phyloP scores from a whole-genome alignment of 2,888 invertebrate genomes.

The Drosophila infuscata region DNA sequence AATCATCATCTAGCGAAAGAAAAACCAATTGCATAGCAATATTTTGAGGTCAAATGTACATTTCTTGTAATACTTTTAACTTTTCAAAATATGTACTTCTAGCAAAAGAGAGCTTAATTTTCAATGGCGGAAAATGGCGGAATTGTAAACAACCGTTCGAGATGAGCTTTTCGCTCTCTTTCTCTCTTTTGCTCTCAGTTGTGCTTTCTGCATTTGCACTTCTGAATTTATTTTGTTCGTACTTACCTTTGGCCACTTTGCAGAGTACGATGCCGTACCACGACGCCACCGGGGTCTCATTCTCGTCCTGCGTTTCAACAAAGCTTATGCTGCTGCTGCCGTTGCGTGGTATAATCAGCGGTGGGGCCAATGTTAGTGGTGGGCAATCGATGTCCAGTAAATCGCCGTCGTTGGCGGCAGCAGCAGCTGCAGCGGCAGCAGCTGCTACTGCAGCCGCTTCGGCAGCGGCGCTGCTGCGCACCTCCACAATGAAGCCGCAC shows the following conservation, averaged over 20 bases:
- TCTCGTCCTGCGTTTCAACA: slow-evolving; percentile 82
- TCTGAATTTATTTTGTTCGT: slow-evolving; percentile 6
- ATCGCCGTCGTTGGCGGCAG: slow-evolving; percentile 59
- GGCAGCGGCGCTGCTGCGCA: slow-evolving; percentile 85
- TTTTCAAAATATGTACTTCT: neutral
- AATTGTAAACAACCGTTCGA: neutral
- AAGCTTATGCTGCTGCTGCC: slow-evolving; percentile 70
- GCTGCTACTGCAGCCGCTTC: slow-evolving; percentile 79
- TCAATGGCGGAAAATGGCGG: neutral
- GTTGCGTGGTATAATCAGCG: slow-evolving; percentile 65
- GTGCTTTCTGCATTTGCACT: neutral
- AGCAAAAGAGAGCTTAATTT: neutral
- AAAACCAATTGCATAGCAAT: slow-evolving; percentile 29
- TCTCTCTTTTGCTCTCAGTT: neutral
- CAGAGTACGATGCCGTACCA: slow-evolving; percentile 90
- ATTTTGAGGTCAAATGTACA: slow-evolving; percentile 46
- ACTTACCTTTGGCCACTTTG: slow-evolving; percentile 89
- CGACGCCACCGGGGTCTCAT: slow-evolving; percentile 82
- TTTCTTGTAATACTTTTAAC: neutral
- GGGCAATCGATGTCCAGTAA: slow-evolving; percentile 70
- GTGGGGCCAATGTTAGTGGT: slow-evolving; percentile 49
- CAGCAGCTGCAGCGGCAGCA: slow-evolving; percentile 60
- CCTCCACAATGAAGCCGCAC: slow-evolving; percentile 90
- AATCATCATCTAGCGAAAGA: slow-evolving; percentile 45
- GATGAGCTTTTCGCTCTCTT: slow-evolving; percentile 22